phyloP scores from a whole-genome alignment of 2,888 invertebrate species.

The Prenolepis imparis region DNA sequence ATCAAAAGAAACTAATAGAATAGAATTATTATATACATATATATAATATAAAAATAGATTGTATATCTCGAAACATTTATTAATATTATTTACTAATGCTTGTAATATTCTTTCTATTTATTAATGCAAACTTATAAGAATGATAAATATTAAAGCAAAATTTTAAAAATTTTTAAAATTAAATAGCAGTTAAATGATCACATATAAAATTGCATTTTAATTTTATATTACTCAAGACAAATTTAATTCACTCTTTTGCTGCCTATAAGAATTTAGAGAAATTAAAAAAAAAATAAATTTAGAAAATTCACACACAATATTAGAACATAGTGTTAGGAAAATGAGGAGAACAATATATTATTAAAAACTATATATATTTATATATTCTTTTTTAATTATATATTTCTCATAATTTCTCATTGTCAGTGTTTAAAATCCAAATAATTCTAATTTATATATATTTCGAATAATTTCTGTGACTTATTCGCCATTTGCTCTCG shows the following conservation, averaged over 20 bases:
- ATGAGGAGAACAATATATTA: not conserved
- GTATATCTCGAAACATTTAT: not conserved
- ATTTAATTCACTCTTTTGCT: not conserved
- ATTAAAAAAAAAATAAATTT: too few species aligned
- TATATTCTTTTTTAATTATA: not conserved
- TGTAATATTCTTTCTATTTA: not conserved
- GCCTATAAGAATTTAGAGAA: not conserved
- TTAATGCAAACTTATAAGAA: not conserved
- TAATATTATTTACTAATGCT: not conserved
- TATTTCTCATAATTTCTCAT: not conserved
- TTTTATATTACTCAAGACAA: conserved; percentile 1
- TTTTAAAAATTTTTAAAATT: not conserved
- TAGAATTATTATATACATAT: not conserved
- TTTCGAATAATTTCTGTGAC: conserved; percentile 40
- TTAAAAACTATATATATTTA: not conserved
- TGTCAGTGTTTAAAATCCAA: not conserved
- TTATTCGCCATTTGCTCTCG: conserved; percentile 47
- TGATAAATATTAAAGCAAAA: not conserved
- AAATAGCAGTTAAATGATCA: not conserved
- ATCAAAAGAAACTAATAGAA: not conserved
- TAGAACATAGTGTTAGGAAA: too few species aligned
- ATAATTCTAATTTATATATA: conserved; percentile 20
- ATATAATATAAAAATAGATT: conserved; percentile 9
- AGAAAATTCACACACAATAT: not conserved
- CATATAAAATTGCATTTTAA: not conserved